These are phyloP conservation scores for Sebastes hubbsi DNA, from an alignment of 2,797 vertebrate species.

Conservation along the genomic window DNA sequence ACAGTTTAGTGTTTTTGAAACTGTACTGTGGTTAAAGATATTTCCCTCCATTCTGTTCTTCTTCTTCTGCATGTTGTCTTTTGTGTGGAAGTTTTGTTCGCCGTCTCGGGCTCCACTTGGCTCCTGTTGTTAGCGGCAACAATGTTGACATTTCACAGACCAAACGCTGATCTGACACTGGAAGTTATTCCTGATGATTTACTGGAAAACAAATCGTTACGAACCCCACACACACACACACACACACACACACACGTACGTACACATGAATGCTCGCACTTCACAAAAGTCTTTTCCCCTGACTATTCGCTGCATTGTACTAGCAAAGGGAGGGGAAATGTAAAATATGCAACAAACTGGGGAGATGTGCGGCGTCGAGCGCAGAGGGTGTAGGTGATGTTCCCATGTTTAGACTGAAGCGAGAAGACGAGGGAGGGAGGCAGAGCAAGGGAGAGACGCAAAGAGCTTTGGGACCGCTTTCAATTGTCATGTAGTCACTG, in stretches of 20 bases:
- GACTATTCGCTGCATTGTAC: constrained; percentile 72
- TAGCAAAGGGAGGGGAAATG: constrained; percentile 70
- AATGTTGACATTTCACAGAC: constrained; percentile 84
- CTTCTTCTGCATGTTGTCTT: constrained; percentile 49
- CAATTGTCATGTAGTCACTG: constrained; percentile 69
- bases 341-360: constrained; percentile 74
- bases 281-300: constrained; percentile 71
- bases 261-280: constrained; percentile 25
- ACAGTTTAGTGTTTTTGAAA: constrained; percentile 48
- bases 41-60: constrained; percentile 46
- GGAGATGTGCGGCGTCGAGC: constrained; percentile 58
- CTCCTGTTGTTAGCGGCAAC: constrained; percentile 74
- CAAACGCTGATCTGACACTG: constrained; percentile 81
- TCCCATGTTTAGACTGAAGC: constrained; percentile 66
- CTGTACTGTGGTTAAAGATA: constrained; percentile 34
- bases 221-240: not conserved
- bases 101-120: constrained; percentile 66
- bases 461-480: constrained; percentile 67
- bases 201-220: constrained; percentile 82
- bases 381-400: constrained; percentile 73
- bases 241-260: not conserved
- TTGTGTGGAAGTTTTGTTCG: constrained; percentile 62
- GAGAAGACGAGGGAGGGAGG: constrained; percentile 25
- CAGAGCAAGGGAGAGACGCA: constrained; percentile 32
- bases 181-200: constrained; percentile 82